Percentiles rank a stretch among this genome's conserved stretches.
phyloP scores from a whole-genome alignment of 1,140 invertebrate species.

The Pristionchus pacificus region DNA sequence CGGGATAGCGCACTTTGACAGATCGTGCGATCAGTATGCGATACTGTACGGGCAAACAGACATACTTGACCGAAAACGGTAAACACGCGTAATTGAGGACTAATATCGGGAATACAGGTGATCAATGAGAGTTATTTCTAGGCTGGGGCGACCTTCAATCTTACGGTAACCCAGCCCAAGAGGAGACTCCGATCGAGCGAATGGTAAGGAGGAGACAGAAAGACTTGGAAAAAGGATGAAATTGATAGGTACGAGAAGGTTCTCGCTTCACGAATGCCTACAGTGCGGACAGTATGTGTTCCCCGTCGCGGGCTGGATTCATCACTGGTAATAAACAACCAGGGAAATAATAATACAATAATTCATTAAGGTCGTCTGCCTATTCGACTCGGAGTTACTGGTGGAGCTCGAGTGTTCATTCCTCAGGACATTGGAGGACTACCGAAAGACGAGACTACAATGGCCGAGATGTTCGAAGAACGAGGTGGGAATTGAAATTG shows the following conservation, averaged over 20 bases:
- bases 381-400: conserved; percentile 36
- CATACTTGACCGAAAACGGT: too few species aligned
- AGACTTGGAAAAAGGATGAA: neutral
- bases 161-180: conserved; percentile 56
- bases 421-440: conserved; percentile 40
- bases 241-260: conserved; percentile 42
- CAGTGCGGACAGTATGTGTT: conserved; percentile 55
- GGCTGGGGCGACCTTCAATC: conserved; percentile 52
- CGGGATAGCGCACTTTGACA: too few species aligned
- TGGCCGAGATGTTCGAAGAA: conserved; percentile 41
- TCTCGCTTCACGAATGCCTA: conserved; percentile 54
- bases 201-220: conserved; percentile 11
- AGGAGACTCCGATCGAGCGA: conserved; percentile 48
- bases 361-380: conserved; percentile 40
- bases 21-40: too few species aligned
- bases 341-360: conserved; percentile 2
- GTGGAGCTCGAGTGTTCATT: conserved; percentile 38
- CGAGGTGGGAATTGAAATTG: conserved; percentile 4
- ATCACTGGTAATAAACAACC: conserved; percentile 44
- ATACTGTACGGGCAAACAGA: too few species aligned
- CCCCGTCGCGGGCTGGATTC: conserved; percentile 52
- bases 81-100: too few species aligned
- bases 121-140: too few species aligned
- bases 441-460: conserved; percentile 39
- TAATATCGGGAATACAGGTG: too few species aligned